phyloP scores from a whole-genome alignment of 2,888 invertebrate species.

The Sinodicranocentrus sp. region DNA sequence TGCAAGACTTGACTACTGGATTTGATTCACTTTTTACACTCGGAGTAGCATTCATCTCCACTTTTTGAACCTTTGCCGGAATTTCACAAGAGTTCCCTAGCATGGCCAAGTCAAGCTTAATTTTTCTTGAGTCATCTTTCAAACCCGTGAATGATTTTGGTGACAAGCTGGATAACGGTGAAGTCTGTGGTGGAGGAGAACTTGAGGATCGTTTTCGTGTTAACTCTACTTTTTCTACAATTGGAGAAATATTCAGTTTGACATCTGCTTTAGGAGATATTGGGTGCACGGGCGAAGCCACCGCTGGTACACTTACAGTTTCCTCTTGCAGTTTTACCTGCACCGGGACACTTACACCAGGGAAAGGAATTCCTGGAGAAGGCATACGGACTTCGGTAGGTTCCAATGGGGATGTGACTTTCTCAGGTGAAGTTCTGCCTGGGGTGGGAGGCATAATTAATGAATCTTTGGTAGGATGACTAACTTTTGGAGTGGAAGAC shows the following conservation, averaged over 20 bases:
- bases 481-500: constrained; percentile 14
- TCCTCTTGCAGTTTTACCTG: constrained; percentile 70
- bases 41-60: constrained; percentile 47
- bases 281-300: background rate
- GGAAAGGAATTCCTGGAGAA: constrained; percentile 66
- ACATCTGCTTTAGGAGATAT: constrained; percentile 49
- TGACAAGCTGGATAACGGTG: background rate
- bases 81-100: constrained; percentile 35
- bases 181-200: constrained; percentile 10
- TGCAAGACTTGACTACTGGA: background rate
- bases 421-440: constrained; percentile 44
- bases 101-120: constrained; percentile 34
- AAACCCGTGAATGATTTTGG: constrained; percentile 10
- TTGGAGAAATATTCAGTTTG: constrained; percentile 28
- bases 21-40: constrained; percentile 56
- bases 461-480: constrained; percentile 28
- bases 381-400: constrained; percentile 42
- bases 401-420: constrained; percentile 44
- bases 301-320: constrained; percentile 11
- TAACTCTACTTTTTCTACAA: constrained; percentile 39
- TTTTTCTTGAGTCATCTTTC: constrained; percentile 18
- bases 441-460: background rate
- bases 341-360: constrained; percentile 71
- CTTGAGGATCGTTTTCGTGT: constrained; percentile 32
- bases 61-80: constrained; percentile 61